phyloP scores from a whole-genome alignment of 2,113 vertebrate species.

The Cynoglossus semilaevis region DNA sequence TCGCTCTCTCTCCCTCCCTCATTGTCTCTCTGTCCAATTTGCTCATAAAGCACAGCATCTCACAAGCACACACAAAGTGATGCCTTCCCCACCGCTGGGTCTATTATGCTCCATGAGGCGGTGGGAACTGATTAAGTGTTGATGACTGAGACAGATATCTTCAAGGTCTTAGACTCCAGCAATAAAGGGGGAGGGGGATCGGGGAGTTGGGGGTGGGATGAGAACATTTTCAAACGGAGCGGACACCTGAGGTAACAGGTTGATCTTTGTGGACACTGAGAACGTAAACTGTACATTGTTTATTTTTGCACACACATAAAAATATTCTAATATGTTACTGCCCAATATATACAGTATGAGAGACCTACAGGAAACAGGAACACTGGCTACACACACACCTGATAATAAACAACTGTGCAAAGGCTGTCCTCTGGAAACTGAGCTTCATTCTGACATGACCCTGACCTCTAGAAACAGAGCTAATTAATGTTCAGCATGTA shows the following conservation, averaged over 20 bases:
- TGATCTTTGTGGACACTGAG: slow-evolving; percentile 13
- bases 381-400: no score
- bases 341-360: no score
- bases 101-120: slow-evolving; percentile 16
- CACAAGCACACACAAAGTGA: slow-evolving; percentile 5
- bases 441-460: no score
- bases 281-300: no score
- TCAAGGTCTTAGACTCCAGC: slow-evolving; percentile 11
- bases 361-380: no score
- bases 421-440: no score
- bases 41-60: slow-evolving; percentile 18
- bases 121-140: slow-evolving; percentile 43
- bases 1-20: neutral
- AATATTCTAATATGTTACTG: no score
- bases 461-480: no score
- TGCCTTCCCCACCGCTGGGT: slow-evolving; percentile 17
- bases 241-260: slow-evolving; percentile 3
- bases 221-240: slow-evolving; percentile 30
- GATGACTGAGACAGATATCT: slow-evolving; percentile 37
- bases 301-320: no score
- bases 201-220: neutral
- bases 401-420: no score
- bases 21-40: slow-evolving; percentile 4
- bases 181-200: neutral
- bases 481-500: no score